A percentile compares a stretch with the other conserved stretches of the same genome.
Conservation (phyloP, 35 echinoderm and acorn worm genomes). For the Ophiothrix spiculata region DNA sequence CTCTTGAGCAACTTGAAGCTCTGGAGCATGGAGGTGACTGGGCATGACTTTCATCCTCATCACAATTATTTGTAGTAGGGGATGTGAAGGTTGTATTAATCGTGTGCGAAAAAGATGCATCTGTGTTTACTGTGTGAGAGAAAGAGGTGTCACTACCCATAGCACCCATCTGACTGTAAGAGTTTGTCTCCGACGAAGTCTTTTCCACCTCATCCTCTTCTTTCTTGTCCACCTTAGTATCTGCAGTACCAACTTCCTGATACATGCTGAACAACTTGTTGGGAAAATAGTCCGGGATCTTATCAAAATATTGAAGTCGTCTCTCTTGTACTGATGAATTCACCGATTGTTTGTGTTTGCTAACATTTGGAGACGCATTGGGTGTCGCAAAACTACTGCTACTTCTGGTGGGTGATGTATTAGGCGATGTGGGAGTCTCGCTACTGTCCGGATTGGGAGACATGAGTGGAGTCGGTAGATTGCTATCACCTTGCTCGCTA, state of each 20-base stretch:
- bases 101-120: not conserved
- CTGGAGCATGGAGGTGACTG: not conserved
- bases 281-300: slow-evolving; percentile 32
- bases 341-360: not conserved
- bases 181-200: not conserved
- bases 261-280: slow-evolving; percentile 24
- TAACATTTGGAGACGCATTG: not conserved
- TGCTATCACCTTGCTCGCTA: not conserved
- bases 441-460: not conserved
- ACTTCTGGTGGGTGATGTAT: not conserved
- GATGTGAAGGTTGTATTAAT: not conserved
- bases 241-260: slow-evolving; percentile 13
- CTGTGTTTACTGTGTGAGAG: not conserved
- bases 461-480: not conserved
- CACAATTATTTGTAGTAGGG: not conserved
- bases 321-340: not conserved
- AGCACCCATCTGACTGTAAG: not conserved
- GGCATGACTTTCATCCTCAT: not conserved
- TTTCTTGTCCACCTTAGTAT: too few relatives aligned
- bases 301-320: slow-evolving; percentile 30
- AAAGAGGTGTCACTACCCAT: not conserved
- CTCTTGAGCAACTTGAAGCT: not conserved
- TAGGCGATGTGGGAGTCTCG: not conserved
- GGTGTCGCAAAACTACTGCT: not conserved
- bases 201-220: slow-evolving; percentile 5